A percentile compares a stretch with the other conserved stretches of the same genome.
These are phyloP conservation scores for Colius striatus DNA, from an alignment of 2,113 vertebrate genomes.

Conservation along the genomic window DNA sequence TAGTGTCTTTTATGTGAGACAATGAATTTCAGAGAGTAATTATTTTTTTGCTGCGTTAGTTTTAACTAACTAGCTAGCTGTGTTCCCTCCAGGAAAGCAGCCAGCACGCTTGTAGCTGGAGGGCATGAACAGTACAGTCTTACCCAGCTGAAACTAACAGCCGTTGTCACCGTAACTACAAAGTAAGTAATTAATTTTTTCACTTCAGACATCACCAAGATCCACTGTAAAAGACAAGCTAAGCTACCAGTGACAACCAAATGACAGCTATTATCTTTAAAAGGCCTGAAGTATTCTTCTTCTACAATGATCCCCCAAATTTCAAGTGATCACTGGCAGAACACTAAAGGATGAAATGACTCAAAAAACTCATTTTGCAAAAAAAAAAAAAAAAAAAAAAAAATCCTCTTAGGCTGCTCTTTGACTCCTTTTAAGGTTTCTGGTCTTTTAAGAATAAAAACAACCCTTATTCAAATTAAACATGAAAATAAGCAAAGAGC, in stretches of 20 bases:
- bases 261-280: not conserved
- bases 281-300: not conserved
- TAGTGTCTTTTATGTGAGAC: fast-evolving
- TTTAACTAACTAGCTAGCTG: not conserved
- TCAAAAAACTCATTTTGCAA: not conserved
- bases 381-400: not conserved
- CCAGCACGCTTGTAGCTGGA: fast-evolving
- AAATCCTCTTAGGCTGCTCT: not conserved
- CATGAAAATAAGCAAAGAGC: not conserved
- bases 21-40: not conserved
- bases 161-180: not conserved
- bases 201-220: not conserved
- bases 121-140: not conserved
- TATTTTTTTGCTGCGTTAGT: not conserved
- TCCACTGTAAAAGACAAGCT: not conserved
- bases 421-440: not conserved
- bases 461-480: not conserved
- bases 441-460: not conserved
- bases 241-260: not conserved
- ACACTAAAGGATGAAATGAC: not conserved
- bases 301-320: not conserved
- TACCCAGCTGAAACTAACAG: not conserved
- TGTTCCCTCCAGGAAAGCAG: not conserved
- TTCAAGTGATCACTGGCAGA: not conserved
- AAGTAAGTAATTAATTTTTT: not conserved